Evolutionary conservation across 2,888 invertebrate species (phyloP).

Genomic region (Phortica okadai): DNA sequence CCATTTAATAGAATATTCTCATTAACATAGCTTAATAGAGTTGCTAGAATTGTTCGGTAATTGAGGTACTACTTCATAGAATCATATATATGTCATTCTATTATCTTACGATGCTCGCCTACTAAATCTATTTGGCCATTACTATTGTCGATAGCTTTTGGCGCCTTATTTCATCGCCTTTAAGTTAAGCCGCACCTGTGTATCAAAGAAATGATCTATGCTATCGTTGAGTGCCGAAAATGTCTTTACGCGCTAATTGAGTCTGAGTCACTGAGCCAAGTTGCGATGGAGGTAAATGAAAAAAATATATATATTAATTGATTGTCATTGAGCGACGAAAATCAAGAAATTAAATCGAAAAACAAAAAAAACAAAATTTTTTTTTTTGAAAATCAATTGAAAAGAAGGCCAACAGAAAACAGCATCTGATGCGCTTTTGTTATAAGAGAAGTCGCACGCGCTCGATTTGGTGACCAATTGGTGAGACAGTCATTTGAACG

Average conservation of each 20-base stretch:
- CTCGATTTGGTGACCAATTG: slow-evolving; percentile 32
- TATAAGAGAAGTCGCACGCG: slow-evolving; percentile 4
- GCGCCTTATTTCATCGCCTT: background rate
- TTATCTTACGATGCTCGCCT: no score
- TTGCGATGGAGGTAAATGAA: slow-evolving; percentile 42
- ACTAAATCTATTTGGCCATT: background rate
- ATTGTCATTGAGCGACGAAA: slow-evolving; percentile 31
- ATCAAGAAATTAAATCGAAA: background rate
- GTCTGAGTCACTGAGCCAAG: slow-evolving; percentile 58
- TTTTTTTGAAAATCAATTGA: slow-evolving; percentile 2
- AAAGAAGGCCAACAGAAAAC: slow-evolving; percentile 29
- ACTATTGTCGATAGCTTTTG: slow-evolving; percentile 41
- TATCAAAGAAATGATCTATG: slow-evolving; percentile 62
- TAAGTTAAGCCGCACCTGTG: slow-evolving; percentile 44
- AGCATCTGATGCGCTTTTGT: background rate
- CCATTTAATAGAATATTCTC: no score
- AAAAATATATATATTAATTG: slow-evolving; percentile 62
- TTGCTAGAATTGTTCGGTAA: no score
- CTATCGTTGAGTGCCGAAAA: slow-evolving; percentile 47
- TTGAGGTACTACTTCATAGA: no score
- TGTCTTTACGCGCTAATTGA: slow-evolving; percentile 69
- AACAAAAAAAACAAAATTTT: background rate
- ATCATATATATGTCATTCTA: no score
- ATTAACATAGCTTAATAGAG: no score
- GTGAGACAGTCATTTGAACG: background rate